A percentile compares a stretch with the other conserved stretches of the same genome.
These are phyloP conservation scores for Promerops cafer DNA, from an alignment of 2,113 vertebrate species.

Conservation along the genomic window DNA sequence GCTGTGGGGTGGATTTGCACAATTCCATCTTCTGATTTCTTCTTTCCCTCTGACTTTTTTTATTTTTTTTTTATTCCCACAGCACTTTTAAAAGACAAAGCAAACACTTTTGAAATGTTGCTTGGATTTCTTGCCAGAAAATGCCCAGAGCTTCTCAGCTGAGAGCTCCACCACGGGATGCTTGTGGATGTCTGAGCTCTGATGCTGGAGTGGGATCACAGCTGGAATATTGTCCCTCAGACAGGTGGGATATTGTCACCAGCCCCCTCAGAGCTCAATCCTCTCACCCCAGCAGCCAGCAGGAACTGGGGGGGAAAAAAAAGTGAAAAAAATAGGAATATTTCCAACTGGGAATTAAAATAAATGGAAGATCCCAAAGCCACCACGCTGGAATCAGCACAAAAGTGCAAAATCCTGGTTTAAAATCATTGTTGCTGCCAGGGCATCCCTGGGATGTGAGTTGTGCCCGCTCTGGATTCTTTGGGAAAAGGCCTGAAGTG, in stretches of 20 bases:
- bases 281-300: background rate
- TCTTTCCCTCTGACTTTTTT: background rate
- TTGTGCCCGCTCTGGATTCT: background rate
- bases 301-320: background rate
- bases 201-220: fast-evolving
- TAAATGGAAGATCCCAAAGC: background rate
- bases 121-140: constrained; percentile 8
- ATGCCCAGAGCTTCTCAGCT: background rate
- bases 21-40: background rate
- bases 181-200: background rate
- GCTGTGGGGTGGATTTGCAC: background rate
- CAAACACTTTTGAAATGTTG: background rate
- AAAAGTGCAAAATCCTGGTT: background rate
- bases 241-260: background rate
- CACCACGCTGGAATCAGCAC: fast-evolving
- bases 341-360: background rate
- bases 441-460: background rate
- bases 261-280: background rate
- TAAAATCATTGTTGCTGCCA: background rate
- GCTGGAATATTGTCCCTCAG: background rate
- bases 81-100: background rate
- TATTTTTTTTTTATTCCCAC: background rate
- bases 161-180: background rate
- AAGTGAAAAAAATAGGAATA: background rate
- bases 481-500: background rate